phyloP scores from a whole-genome alignment of 2,888 invertebrate genomes.

The Pimpla rufipes region DNA sequence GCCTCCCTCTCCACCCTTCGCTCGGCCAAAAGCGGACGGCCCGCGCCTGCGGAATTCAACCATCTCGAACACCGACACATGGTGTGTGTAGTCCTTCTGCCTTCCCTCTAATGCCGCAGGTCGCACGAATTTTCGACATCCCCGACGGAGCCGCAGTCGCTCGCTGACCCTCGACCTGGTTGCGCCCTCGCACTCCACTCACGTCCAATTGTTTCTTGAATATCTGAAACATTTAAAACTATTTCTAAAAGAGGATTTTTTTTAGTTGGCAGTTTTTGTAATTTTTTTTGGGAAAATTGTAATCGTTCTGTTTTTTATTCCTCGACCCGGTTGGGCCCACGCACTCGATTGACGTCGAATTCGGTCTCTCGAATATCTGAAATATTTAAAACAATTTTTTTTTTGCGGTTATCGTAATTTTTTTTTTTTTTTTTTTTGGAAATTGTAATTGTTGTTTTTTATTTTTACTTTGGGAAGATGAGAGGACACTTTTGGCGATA shows the following conservation, averaged over 20 bases:
- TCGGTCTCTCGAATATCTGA: no score
- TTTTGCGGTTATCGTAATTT: no score
- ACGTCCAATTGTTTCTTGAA: background rate
- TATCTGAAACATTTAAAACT: no score
- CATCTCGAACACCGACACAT: constrained; percentile 72
- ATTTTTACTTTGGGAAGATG: no score
- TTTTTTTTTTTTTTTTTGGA: no score
- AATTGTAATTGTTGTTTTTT: no score
- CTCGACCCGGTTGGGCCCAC: no score
- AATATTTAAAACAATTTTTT: no score
- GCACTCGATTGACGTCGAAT: no score
- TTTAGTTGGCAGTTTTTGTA: background rate
- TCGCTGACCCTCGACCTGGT: constrained; percentile 4
- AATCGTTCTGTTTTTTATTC: no score
- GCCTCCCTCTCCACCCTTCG: constrained; percentile 58
- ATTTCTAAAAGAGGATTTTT: background rate
- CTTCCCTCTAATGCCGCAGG: constrained; percentile 58
- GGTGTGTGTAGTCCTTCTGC: constrained; percentile 27
- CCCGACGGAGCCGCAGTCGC: background rate
- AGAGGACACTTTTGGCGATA: no score
- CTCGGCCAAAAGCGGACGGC: constrained; percentile 28
- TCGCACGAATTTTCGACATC: constrained; percentile 51
- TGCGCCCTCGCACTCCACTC: background rate
- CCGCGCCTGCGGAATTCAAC: constrained; percentile 79
- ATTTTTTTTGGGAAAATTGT: background rate